These are phyloP conservation scores for Xiphorhynchus erythropygius DNA, from an alignment of 2,797 vertebrate species.

Conservation along the genomic window DNA sequence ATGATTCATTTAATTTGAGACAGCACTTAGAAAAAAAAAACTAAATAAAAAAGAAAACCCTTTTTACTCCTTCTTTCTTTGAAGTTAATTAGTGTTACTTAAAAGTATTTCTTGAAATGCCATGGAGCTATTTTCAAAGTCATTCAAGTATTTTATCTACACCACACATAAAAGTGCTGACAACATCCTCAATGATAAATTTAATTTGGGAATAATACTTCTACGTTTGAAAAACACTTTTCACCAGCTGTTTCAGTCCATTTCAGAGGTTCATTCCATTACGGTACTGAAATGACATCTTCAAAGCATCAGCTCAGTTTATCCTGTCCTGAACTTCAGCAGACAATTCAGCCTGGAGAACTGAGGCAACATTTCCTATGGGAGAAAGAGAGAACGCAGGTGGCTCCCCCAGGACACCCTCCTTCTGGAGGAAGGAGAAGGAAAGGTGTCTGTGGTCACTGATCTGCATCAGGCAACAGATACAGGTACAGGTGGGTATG, in stretches of 20 bases:
- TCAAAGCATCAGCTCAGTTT: not conserved
- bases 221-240: not conserved
- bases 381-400: not conserved
- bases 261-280: not conserved
- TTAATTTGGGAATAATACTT: not conserved
- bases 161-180: slow-evolving; percentile 1
- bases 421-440: not conserved
- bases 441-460: not conserved
- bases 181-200: not conserved
- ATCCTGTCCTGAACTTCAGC: not conserved
- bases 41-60: slow-evolving; percentile 20
- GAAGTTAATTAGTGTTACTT: slow-evolving; percentile 59
- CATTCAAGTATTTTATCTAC: slow-evolving; percentile 1
- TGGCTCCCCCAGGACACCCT: not conserved
- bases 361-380: not conserved
- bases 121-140: slow-evolving; percentile 25
- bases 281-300: not conserved
- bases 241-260: not conserved
- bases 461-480: not conserved
- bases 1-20: slow-evolving; percentile 60
- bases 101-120: slow-evolving; percentile 35
- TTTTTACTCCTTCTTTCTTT: slow-evolving; percentile 35
- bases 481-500: not conserved
- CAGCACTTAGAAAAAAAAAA: slow-evolving; percentile 52
- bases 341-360: not conserved